Conservation (phyloP, 2,888 invertebrate genomes). For the Xestia ashworthii region DNA sequence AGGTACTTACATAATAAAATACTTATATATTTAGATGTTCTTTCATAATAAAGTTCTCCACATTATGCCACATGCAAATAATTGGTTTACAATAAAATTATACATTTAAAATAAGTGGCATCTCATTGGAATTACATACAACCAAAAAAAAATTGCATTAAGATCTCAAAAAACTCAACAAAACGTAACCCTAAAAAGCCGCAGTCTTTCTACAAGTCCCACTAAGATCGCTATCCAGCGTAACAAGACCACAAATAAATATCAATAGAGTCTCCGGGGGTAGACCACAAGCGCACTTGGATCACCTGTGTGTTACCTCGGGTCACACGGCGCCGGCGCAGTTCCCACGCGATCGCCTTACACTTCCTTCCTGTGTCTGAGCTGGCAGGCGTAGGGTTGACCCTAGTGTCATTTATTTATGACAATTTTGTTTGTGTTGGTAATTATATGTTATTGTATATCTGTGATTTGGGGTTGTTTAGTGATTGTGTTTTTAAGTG, state of each 20-base stretch:
- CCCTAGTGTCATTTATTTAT: constrained; percentile 30
- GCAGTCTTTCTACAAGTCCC: constrained; percentile 1
- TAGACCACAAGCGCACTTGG: constrained; percentile 35
- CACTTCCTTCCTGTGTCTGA: constrained; percentile 88
- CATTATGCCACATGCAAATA: no score
- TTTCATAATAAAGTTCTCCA: no score
- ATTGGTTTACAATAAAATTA: no score
- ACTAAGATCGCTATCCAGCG: constrained; percentile 43
- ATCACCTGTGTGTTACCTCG: constrained; percentile 59
- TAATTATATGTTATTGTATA: constrained; percentile 12
- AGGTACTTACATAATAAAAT: no score
- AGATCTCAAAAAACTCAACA: background rate
- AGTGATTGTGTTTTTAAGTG: background rate
- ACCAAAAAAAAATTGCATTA: background rate
- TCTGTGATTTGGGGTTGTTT: background rate
- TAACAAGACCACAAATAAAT: constrained; percentile 55
- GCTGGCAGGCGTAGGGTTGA: constrained; percentile 71
- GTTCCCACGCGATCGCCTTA: constrained; percentile 89
- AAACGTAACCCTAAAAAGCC: constrained; percentile 25
- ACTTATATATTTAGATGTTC: no score
- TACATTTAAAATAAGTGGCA: no score
- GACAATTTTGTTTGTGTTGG: constrained; percentile 15
- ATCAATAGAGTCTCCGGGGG: constrained; percentile 51
- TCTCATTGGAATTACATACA: no score
- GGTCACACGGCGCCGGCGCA: constrained; percentile 85